Conservation (phyloP, 2,888 invertebrate species). For the Augochlorella aurata region DNA sequence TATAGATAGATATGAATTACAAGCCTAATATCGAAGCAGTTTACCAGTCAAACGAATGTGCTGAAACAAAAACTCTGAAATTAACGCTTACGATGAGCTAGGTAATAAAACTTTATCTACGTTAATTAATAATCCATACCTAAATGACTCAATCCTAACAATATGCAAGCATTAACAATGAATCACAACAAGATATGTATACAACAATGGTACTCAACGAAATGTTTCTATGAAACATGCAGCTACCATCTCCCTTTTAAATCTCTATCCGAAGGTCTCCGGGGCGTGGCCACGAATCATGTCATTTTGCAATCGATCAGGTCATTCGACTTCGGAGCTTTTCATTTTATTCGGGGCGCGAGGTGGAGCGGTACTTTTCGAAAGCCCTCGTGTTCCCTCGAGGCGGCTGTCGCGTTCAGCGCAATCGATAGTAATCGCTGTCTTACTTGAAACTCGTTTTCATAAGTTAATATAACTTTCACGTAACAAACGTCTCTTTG, state of each 20-base stretch:
- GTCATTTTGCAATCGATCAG: constrained; percentile 10
- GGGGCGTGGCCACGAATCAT: constrained; percentile 45
- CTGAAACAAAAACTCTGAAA: constrained; percentile 79
- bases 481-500: too few relatives aligned
- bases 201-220: constrained; percentile 80
- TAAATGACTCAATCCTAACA: constrained; percentile 83
- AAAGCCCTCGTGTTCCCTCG: neutral
- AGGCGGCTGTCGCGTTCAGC: neutral
- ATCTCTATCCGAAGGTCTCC: constrained; percentile 70
- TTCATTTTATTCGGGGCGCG: neutral
- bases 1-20: constrained; percentile 46
- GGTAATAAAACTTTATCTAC: constrained; percentile 79
- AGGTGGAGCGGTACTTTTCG: neutral
- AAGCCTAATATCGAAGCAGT: constrained; percentile 72
- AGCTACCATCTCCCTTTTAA: constrained; percentile 73
- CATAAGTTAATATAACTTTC: too few relatives aligned
- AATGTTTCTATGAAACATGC: constrained; percentile 78
- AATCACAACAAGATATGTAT: constrained; percentile 82
- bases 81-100: constrained; percentile 77
- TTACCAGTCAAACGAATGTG: constrained; percentile 79
- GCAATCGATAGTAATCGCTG: too few relatives aligned
- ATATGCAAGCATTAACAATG: constrained; percentile 83
- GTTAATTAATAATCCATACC: constrained; percentile 82
- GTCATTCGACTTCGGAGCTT: neutral
- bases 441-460: neutral